Base-by-base conservation (phyloP, 1,140 invertebrate species). In the Musca vetustissima region DNA sequence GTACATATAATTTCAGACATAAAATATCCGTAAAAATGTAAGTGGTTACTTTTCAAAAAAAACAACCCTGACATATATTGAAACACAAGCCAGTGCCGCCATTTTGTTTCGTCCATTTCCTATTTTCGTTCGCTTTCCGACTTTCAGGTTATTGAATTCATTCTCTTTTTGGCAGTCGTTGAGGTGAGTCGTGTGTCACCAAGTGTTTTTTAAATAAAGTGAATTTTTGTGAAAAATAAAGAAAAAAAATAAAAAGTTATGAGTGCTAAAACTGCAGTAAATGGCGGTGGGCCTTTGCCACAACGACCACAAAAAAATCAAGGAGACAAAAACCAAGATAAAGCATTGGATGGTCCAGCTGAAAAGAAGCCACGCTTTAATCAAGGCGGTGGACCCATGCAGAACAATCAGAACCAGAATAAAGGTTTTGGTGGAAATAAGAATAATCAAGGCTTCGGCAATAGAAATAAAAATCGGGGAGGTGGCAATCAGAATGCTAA, bases 311-410 rank as follows among this genome's bases (percentile, higher is more conserved):
- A 67, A n/a, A 70, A 70, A 52, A 67, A 70, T 50, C 64, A 57
- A 22, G 47, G 28, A 14, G 49, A 66, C 17, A 70, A 70, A 28
- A 66, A 66, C n/a, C 43, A 43, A 24, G 48, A 50, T 13, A 66
- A 70, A 21, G 52, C 69, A 3, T 14, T 49, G 28, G 69, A 70
- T 36, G 65, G 47, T 19, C 69, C 69, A 7, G 66, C 69, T 1
- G 66, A 70, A 52, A 70, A 70, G 14, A 70, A 70, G 43, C 25
- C 69, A 65, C 69, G 69, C 47, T 70, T 70, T 28, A 70, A 68
- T 32, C 69, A 70, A 48, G 59, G 59, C 14, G 69, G 69, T 49
- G 64, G 64, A 2, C 11, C 7, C 15, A 28, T 13, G 21, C 21
- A 22, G 22, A 24, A 55, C 8, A 55, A 21, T 21, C 53, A 24